Conservation (phyloP, 2,797 vertebrate species). For the Malurus splendens region DNA sequence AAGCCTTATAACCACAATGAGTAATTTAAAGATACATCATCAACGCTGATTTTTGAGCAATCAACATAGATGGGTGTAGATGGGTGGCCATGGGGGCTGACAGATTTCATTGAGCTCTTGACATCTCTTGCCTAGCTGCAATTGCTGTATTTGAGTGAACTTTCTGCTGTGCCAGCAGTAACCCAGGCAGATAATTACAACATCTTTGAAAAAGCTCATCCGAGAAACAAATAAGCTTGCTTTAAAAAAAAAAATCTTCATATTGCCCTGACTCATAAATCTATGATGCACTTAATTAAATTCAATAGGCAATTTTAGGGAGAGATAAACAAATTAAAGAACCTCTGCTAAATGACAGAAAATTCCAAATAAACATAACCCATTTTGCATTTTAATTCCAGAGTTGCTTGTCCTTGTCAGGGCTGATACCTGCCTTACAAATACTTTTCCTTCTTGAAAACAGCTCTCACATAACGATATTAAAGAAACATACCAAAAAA, state of each 20-base stretch:
- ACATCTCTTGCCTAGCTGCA: not conserved
- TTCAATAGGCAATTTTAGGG: slow-evolving; percentile 40
- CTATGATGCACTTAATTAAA: slow-evolving; percentile 49
- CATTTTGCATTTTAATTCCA: slow-evolving; percentile 43
- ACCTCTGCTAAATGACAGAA: slow-evolving; percentile 21
- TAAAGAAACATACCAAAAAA: not conserved
- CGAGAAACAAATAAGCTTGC: slow-evolving; percentile 29
- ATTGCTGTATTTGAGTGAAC: not conserved
- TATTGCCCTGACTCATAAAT: slow-evolving; percentile 44
- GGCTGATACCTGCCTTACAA: not conserved
- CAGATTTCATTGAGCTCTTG: not conserved
- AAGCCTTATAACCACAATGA: not conserved
- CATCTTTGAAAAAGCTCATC: slow-evolving; percentile 21
- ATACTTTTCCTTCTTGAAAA: not conserved
- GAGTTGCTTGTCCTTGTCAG: not conserved
- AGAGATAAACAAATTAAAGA: slow-evolving; percentile 56
- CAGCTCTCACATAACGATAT: not conserved
- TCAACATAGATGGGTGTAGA: not conserved
- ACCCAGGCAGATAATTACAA: slow-evolving; percentile 42
- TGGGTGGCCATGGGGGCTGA: not conserved
- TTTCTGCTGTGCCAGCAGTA: slow-evolving; percentile 37
- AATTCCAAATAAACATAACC: slow-evolving; percentile 42
- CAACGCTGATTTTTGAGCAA: not conserved
- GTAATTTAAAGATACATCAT: not conserved
- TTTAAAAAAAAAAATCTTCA: slow-evolving; percentile 1